Base-by-base conservation (phyloP, 1,140 invertebrate species). In the Halesus radiatus region DNA sequence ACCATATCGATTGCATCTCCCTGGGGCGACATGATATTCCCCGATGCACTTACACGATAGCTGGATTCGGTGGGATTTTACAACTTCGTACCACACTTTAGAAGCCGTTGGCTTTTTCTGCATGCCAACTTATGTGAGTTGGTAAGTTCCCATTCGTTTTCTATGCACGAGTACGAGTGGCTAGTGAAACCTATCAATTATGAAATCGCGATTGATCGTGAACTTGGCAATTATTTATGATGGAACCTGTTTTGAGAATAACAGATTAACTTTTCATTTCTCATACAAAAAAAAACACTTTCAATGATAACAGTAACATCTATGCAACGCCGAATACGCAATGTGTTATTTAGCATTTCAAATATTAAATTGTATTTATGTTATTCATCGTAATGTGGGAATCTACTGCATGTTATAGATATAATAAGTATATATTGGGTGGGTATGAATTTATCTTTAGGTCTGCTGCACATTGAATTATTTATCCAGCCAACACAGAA, bases 141-240 rank as follows among this genome's bases (percentile, higher is more conserved):
- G 60, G 15, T 56, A 56, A 66, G 56, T 66, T 70, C 66, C 66
- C 66, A 50, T 52, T 70, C 66, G 22, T 70, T 70, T 70, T 70
- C 66, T 70, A 20, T 70, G 64, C n/a, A 68, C 64, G 8, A n/a
- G 50, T 18, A 68, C 64, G 8, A 45, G 32, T 45, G 45, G 18
- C 68, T 74, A 74, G 53, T 56, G 53, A 74, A 74, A 74, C 70
- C 70, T 74, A 74, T 74, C 26, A 74, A 74, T 74, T 74, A 74
- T 56, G 70, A 53, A 29, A 74, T 74, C 70, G 53, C 70, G 10
- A 74, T 74, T 56, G 70, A 74, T 74, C 70, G 26, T 23, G 15
- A 52, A 32, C 70, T 26, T 56, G 20, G 52, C 26, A 56, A 74
- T 29, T 45, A 45, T 13, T 13, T 54, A 29, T 37, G 70, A 54